Base-by-base conservation (phyloP, 2,797 vertebrate species). In the Leptatherina wallacei region DNA sequence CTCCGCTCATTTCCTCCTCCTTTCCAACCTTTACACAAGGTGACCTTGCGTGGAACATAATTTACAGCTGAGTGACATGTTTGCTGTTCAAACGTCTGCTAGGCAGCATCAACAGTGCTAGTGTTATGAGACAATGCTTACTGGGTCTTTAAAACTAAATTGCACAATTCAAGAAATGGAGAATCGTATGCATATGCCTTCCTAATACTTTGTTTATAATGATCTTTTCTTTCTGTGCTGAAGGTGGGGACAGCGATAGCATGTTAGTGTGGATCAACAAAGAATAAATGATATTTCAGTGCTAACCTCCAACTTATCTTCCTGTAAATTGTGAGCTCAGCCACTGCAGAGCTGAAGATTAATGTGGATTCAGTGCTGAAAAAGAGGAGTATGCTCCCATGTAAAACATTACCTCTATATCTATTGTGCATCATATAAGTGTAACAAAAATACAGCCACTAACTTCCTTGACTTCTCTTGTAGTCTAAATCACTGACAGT, bases 21-120 rank as follows among this genome's bases (percentile, higher is more conserved):
- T 82, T 80, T 44, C 66, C 83, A 87, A 88, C 89, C 90, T 91
- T 90, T 90, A 80, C 88, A 84, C 88, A 92, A 93, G 89, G 90
- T 93, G 93, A 93, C 91, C 92, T 92, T 85, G 88, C 65, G 9
- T 86, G 85, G 82, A 89, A 70, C 73, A 77, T 81, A 66, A 92
- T 92, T 91, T 87, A 80, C 81, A 78, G 68, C 78, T 85, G 82
- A 93, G 89, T 87, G 90, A 88, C 91, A 90, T 77, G 87, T 91
- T 90, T 86, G 80, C 86, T 49, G 80, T 78, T 85, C 75, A 61
- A 20, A 72, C 35, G 22, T 67, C 80, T 86, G 83, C 84, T 75
- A 66, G 58, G 80, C 80, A 44, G 80, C 83, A 84, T 90, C 76
- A 70, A 64, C 73, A 27, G 64, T 11, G 57, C 68, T 35, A 8